Evolutionary conservation across 2,888 invertebrate genomes (phyloP), one percentile per base, ranked within the genome.

Genomic region (Ectropis crepuscularia): DNA sequence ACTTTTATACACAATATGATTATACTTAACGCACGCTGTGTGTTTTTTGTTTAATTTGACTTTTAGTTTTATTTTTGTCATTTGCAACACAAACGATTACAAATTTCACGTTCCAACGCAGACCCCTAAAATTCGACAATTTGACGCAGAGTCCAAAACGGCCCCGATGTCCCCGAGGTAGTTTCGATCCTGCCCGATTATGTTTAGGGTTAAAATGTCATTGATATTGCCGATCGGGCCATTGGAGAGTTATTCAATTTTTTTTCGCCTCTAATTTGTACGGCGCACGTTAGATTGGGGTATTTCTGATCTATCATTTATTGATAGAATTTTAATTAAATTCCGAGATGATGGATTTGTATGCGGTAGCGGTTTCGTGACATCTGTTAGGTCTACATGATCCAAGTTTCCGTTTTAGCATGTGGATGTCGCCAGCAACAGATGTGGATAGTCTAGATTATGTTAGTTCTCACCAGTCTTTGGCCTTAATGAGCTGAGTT

Each of bases 191-290:
- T 81, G 83, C 88, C 85, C 90, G 90, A 92, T 92, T 91, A 92
- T 89, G 88, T 90, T 90, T 90, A 91, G 92, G 92, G 92, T 92
- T 92, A 92, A 61, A 92, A 89, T 85, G 89, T 89, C 91, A 92
- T 90, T 91, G 92, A 91, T 92, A 92, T 90, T 87, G 86, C 86
- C 88, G 87, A 87, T 88, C 85, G 86, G 81, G 79, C 83, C 87
- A 80, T 85, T 82, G 80, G 88, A 86, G 89, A 87, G 88, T 87
- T 86, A 90, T 90, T 86, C 82, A 86, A 86, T 88, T 86, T 89
- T 86, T n/a, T 86, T 84, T 82, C 71, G 75, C 74, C 83, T 88
- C 85, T 90, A 91, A 92, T 92, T 92, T 90, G 88, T 89, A 82
- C 85, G 83, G 83, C 77, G 80, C 85, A 82, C 80, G 78, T n/a